Base-by-base conservation (phyloP, 1,140 invertebrate species). In the Trinorchestia longiramus region DNA sequence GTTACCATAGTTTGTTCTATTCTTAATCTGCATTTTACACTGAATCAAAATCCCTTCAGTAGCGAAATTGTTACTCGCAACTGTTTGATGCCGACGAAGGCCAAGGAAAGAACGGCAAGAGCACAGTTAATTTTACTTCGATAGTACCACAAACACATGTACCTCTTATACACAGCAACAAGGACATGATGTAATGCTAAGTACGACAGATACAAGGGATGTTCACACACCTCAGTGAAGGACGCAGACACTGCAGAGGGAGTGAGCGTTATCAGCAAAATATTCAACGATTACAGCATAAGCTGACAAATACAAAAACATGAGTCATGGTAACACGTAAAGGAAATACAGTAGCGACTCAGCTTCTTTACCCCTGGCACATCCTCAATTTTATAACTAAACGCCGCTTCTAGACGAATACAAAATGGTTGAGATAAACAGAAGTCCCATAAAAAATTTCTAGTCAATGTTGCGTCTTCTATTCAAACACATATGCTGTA, bases 131-230 rank as follows among this genome's bases (percentile, higher is more conserved):
- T 94, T 94, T 94, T 94, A 94, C 92, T 91, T 94, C 43, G 92
- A 94, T 94, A 94, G 92, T 94, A 94, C 92, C 92, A 94, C 92
- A 94, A 94, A 94, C 92, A 94, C 92, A 94, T 94, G 92, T 94
- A 94, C 92, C 92, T 94, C 92, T 94, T 94, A 94, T 94, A 94
- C 92, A 94, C 92, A 94, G 43, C 41, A 94, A 94, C 92, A 94
- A 43, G 92, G 92, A 94, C 92, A 94, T 94, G 92, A 94, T 94
- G 92, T 94, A 45, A 94, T 94, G 92, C 92, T 94, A 94, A 94
- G 92, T 94, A 94, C 92, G 92, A 94, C 92, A 94, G 40, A 94
- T 47, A 45, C 92, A 45, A n/a, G 92, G 92, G 92, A 94, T 45
- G 92, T 94, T 94, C 40, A 28, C 36, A 94, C 88, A 91, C 88